Conservation (phyloP, 2,888 invertebrate genomes). For the Epistrophe eligans region DNA sequence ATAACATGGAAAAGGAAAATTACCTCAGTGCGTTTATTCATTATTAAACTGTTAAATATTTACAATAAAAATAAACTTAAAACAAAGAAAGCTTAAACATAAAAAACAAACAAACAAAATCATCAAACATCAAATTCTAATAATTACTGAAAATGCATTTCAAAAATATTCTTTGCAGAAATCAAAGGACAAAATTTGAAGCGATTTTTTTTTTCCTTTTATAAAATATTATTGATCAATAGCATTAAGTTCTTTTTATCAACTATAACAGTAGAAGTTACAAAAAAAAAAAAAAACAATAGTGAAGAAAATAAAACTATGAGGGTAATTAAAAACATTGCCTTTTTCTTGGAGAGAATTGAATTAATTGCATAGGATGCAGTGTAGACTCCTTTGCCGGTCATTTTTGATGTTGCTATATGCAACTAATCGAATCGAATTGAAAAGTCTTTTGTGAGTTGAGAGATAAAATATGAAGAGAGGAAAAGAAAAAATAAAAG, state of each 20-base stretch:
- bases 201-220: background rate
- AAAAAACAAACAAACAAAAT: slow-evolving; percentile 24
- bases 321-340: slow-evolving; percentile 62
- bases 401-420: slow-evolving; percentile 38
- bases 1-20: no score
- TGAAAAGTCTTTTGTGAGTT: slow-evolving; percentile 57
- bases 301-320: slow-evolving; percentile 26
- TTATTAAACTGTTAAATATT: slow-evolving; percentile 42
- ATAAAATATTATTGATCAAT: slow-evolving; percentile 38
- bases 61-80: slow-evolving; percentile 50
- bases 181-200: slow-evolving; percentile 13
- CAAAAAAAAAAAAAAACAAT: slow-evolving; percentile 11
- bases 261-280: background rate
- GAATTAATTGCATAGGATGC: slow-evolving; percentile 59
- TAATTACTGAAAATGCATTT: slow-evolving; percentile 60
- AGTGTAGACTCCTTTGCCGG: slow-evolving; percentile 40
- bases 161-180: slow-evolving; percentile 25
- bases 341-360: slow-evolving; percentile 52
- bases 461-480: slow-evolving; percentile 16
- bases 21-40: background rate
- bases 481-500: background rate
- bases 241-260: slow-evolving; percentile 35
- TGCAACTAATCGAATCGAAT: slow-evolving; percentile 69
- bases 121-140: slow-evolving; percentile 40
- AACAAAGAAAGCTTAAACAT: slow-evolving; percentile 23